Conservation (phyloP, 2,888 invertebrate species). For the Nephrotoma appendiculata region DNA sequence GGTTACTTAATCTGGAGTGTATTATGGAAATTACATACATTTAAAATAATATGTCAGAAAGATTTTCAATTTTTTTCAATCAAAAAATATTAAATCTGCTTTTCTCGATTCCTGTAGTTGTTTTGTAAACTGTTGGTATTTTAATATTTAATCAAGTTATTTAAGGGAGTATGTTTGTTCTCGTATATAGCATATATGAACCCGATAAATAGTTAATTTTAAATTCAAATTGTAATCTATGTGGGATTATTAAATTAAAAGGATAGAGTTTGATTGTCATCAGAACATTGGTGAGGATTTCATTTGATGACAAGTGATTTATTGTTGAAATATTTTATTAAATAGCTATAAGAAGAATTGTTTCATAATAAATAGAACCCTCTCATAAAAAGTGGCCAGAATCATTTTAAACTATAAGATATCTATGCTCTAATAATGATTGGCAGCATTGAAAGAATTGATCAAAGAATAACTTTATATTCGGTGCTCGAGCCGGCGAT, state of each 20-base stretch:
- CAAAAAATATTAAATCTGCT: not conserved
- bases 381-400: too few relatives aligned
- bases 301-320: too few relatives aligned
- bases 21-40: not conserved
- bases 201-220: not conserved
- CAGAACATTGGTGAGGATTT: too few relatives aligned
- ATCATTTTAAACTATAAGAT: too few relatives aligned
- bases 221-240: not conserved
- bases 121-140: not conserved
- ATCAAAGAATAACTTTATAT: too few relatives aligned
- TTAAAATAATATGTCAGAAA: not conserved
- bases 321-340: too few relatives aligned
- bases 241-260: not conserved
- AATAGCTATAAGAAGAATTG: too few relatives aligned
- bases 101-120: not conserved
- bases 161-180: not conserved
- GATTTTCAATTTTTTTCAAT: not conserved
- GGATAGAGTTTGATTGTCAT: not conserved
- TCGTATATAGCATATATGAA: not conserved
- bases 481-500: too few relatives aligned
- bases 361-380: too few relatives aligned
- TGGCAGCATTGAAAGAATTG: too few relatives aligned
- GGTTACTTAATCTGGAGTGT: not conserved
- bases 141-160: not conserved
- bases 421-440: too few relatives aligned